Base-by-base conservation (phyloP, 2,113 vertebrate species). In the Petrocephalus zakoni region DNA sequence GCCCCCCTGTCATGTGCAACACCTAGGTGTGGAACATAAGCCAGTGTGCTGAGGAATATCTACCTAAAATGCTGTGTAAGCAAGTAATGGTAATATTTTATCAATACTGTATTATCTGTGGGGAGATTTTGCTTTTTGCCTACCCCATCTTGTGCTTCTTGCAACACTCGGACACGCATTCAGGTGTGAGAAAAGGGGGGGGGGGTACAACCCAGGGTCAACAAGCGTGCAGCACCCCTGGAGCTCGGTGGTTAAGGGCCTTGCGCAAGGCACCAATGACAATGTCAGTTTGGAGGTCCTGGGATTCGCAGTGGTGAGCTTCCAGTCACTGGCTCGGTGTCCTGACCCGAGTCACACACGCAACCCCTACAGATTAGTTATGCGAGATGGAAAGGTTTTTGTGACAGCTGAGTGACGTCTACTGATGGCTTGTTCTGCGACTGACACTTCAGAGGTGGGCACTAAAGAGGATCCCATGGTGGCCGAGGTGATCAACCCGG, bases 381-480 rank as follows among this genome's bases (percentile, higher is more conserved):
- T 49, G 42, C 7, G 42, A 11, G 21, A 0, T 2, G 2, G 34
- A 22, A 68, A 68, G 42, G 42, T 0, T 22, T 21, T 0, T 21
- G 37, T 83, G 42, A 83, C 7, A 47, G 21, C 19, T 46, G 29
- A 81, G 13, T 81, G 42, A 19, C 19, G 37, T 83, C 21, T 1
- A 49, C 37, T 47, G 78, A 82, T 3, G 37, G 42, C 42, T 0
- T 42, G 81, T n/a, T n/a, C 19, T 83, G 19, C 10, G 21, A n/a
- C 42, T 83, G 37, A 53, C 25, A 42, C 64, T 0, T 92, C 93
- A 96, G 97, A 98, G 92, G 90, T 94, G 0, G 97, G 97, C 78
- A 98, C 97, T 87, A 98, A 98, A 86, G 97, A 98, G 92, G 97
- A 97, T 4, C 97, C 97, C 0, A 87, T 96, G 47, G 92, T 96